phyloP scores from a whole-genome alignment of 1,140 invertebrate species.

The Thalassaphorura encarpata region DNA sequence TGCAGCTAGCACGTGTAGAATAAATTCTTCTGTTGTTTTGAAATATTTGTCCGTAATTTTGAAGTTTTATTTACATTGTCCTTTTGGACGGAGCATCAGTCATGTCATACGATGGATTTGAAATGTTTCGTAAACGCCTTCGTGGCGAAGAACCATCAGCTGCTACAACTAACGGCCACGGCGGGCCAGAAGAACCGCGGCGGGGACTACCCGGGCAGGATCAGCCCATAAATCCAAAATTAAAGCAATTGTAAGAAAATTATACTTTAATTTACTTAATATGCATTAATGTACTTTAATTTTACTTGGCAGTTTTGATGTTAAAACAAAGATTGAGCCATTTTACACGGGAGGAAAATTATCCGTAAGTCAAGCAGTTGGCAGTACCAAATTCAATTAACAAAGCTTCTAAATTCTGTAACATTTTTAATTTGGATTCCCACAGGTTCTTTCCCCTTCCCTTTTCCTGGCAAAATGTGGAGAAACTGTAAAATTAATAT shows the following conservation, averaged over 20 bases:
- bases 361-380: slow-evolving; percentile 39
- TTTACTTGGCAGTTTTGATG: slow-evolving; percentile 54
- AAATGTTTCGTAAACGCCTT: background rate
- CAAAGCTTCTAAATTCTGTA: background rate
- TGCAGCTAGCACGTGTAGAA: too few relatives aligned
- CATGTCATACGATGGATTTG: background rate
- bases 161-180: background rate
- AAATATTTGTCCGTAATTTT: too few relatives aligned
- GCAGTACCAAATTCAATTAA: background rate
- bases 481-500: slow-evolving; percentile 18
- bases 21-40: too few relatives aligned
- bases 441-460: slow-evolving; percentile 16
- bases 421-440: background rate
- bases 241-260: slow-evolving; percentile 24
- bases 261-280: background rate
- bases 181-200: too few relatives aligned
- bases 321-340: slow-evolving; percentile 61
- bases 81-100: too few relatives aligned
- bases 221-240: slow-evolving; percentile 27
- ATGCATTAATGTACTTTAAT: background rate
- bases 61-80: too few relatives aligned
- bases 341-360: slow-evolving; percentile 78
- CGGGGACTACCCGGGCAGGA: too few relatives aligned
- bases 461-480: slow-evolving; percentile 23
- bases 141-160: background rate